Evolutionary conservation across 2,113 vertebrate species (phyloP), one percentile per base, ranked within the genome.

Genomic region (Phaetusa simplex): DNA sequence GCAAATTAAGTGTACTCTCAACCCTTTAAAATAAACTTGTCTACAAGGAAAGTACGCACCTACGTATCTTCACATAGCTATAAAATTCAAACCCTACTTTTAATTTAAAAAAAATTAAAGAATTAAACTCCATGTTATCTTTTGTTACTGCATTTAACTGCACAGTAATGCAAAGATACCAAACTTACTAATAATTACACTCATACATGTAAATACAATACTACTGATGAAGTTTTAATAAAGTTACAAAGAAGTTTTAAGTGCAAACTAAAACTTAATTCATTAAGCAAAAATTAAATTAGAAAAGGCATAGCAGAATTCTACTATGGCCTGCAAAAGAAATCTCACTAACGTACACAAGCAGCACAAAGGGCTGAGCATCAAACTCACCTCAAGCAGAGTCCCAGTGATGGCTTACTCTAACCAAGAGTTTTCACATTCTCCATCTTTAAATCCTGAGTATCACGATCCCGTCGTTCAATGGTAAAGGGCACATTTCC

Each of bases 361-460:
- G 13, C 6, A 49, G 7, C 0, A 0, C 19, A 40, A 90, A 62
- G 29, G 67, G 18, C 66, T 0, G 5, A 36, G 20, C 19, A 82
- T 22, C 38, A 62, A 84, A 84, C 92, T 93, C 86, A 95, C 80
- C 88, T 89, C 10, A 3, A 45, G 49, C 80, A 74, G 23, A 36
- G 30, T 47, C 30, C 8, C 4, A 21, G 18, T 1, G n/a, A 45
- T 2, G 7, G 10, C 38, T 36, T 42, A 5, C 26, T 89, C 32
- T 58, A 49, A 66, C 5, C 1, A 2, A 2, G 52, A 88, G 20
- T 36, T 86, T 95, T 55, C 56, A 56, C 3, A 8, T 14, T 74
- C 34, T 73, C 23, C 32, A 64, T 86, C 62, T 85, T 82, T 21
- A 53, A 38, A 30, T 49, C n/a, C 23, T 40, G 24, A 26, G 38